phyloP scores from a whole-genome alignment of 2,797 vertebrate genomes.

The Aulostomus chinensis region DNA sequence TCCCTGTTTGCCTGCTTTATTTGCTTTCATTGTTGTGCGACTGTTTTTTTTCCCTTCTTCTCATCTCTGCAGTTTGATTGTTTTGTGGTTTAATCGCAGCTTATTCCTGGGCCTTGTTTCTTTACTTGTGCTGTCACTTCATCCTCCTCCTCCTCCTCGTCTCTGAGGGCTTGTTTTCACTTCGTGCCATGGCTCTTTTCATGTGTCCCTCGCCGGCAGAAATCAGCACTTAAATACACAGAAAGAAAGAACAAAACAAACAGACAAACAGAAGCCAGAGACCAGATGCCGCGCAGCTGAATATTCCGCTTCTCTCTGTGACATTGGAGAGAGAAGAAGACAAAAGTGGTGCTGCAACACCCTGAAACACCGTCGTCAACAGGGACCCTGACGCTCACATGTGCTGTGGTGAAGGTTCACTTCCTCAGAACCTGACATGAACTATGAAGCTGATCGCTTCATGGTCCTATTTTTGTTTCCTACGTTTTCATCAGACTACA shows the following conservation, averaged over 20 bases:
- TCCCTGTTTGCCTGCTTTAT: conserved; percentile 53
- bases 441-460: too few species aligned
- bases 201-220: conserved; percentile 48
- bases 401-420: background rate
- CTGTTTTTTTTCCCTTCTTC: conserved; percentile 15
- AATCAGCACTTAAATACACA: conserved; percentile 58
- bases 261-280: conserved; percentile 53
- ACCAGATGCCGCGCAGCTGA: conserved; percentile 52
- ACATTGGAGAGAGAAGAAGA: conserved; percentile 28
- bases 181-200: conserved; percentile 65
- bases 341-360: conserved; percentile 47
- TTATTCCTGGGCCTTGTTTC: conserved; percentile 54
- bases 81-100: conserved; percentile 65
- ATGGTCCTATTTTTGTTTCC: too few species aligned
- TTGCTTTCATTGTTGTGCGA: conserved; percentile 38
- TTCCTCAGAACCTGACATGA: background rate
- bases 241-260: conserved; percentile 53
- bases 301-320: conserved; percentile 27
- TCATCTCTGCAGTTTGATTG: conserved; percentile 62
- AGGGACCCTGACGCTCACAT: too few species aligned
- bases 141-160: conserved; percentile 42
- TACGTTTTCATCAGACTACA: too few species aligned
- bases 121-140: conserved; percentile 53
- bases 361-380: conserved; percentile 24
- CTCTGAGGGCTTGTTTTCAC: conserved; percentile 69